Evolutionary conservation across 2,888 invertebrate species (phyloP), one percentile per base, ranked within the genome.

Genomic region (Coronaproctus castanopsis): DNA sequence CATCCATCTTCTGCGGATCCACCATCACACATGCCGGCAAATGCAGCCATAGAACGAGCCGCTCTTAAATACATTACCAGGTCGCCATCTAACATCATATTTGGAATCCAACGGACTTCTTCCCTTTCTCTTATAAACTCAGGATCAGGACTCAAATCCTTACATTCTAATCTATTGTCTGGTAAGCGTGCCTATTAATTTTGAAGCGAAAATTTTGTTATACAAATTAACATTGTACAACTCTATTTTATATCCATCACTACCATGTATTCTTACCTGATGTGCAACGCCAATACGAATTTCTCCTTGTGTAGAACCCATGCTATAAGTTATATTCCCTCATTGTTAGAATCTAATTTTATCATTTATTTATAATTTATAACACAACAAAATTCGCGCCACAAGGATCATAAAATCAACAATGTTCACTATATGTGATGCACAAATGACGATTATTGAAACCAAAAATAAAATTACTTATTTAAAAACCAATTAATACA

Each of bases 21-120:
- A 64, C 93, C 93, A 78, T 95, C 93, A 80, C 95, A 95, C 92
- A 96, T 93, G 68, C 95, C 92, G 65, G 95, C 95, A 76, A 96
- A 96, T 62, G 95, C 95, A 71, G 96, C 95, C 87, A 97, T 93
- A 63, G 93, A 93, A 69, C 95, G 83, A 66, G 93, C 95, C 67
- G 95, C 96, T 69, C 95, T 79, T 73, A 96, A 81, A 78, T 91
- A 96, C 93, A 96, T 95, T 71, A 95, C 82, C 72, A 96, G 81
- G 77, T 96, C 95, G 68, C 89, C 85, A 76, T 96, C 96, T 69
- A 85, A 79, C 66, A 89, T 82, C 77, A 92, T 87, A 67, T 87
- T 87, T 63, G 96, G 95, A 72, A 88, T 79, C 96, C 96, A 96
- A 75, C 89, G 80, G 73, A 91, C 76, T 74, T 92, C 92, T 75